phyloP scores from a whole-genome alignment of 2,888 invertebrate genomes.

The Orchesella flavescens region DNA sequence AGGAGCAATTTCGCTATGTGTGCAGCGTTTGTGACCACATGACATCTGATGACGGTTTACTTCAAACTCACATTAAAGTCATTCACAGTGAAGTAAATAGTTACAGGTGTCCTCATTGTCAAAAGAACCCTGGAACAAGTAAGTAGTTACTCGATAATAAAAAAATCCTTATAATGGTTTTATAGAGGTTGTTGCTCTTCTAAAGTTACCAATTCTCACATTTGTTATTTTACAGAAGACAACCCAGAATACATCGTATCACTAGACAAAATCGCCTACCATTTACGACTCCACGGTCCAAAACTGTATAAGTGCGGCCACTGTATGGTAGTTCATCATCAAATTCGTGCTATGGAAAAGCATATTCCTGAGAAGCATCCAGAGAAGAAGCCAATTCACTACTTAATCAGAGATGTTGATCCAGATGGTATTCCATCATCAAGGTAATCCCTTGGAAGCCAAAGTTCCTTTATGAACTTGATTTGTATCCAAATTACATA shows the following conservation, averaged over 20 bases:
- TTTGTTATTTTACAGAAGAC: conserved; percentile 42
- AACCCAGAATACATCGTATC: conserved; percentile 74
- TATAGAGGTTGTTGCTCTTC: no score
- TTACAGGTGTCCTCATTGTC: conserved; percentile 84
- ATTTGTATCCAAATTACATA: no score
- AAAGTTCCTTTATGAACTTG: no score
- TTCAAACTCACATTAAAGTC: conserved; percentile 83
- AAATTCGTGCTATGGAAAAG: conserved; percentile 79
- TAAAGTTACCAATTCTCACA: neutral
- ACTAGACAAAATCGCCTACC: conserved; percentile 80
- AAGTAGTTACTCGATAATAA: conserved; percentile 24
- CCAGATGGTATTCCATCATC: conserved; percentile 72
- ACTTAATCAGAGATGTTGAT: conserved; percentile 76
- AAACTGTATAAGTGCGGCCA: conserved; percentile 83
- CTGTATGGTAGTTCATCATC: conserved; percentile 81
- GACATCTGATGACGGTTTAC: conserved; percentile 82
- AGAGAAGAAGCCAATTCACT: conserved; percentile 76
- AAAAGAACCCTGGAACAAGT: conserved; percentile 73
- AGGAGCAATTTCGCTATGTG: conserved; percentile 79
- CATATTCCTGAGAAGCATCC: conserved; percentile 81
- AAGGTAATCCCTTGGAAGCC: conserved; percentile 49
- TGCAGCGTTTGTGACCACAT: conserved; percentile 86
- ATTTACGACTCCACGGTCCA: conserved; percentile 84
- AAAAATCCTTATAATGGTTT: no score
- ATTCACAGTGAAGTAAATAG: conserved; percentile 79